Evolutionary conservation across 2,797 vertebrate species (phyloP), one percentile per base, ranked within the genome.

Genomic region (Sitta carolinensis): DNA sequence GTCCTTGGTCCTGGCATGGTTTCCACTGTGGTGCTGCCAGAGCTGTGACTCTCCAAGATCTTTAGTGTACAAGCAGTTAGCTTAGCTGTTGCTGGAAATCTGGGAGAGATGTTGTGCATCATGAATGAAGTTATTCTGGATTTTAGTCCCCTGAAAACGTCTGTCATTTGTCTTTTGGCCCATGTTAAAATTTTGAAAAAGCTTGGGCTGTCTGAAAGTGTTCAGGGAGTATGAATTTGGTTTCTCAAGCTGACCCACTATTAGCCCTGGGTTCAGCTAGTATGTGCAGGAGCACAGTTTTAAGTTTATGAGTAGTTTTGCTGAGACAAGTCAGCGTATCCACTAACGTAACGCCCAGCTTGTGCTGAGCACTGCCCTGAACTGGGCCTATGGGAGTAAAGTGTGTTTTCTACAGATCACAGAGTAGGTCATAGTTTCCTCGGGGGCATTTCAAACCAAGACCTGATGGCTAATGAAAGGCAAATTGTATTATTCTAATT

Each of bases 401-500:
- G 85, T 50, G 54, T 84, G 86, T 77, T 92, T 93, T 67, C 89
- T 76, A 51, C 58, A 92, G 90, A 91, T 93, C 90, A 89, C 47
- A 68, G 92, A 76, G 36, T 30, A 70, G 89, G 79, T 94, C 75
- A 77, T 5, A 90, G 74, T 94, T 93, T 95, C 72, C 83, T 81
- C 2, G 0, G 4, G 62, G 67, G 52, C 92, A 93, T 94, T 97
- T 97, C 93, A 96, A 93, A 87, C 54, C 45, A 86, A 95, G 91
- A 94, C 86, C 94, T 89, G 89, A 79, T 62, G 87, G 93, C 89
- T 93, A 96, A 92, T 94, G 93, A 96, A 96, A 90, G 92, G 76
- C 81, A 73, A 80, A 89, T 89, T 96, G 69, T 91, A 84, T 73
- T 80, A 73, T 61, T 84, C 76, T 86, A 78, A 91, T 96, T 95